These are phyloP conservation scores for Andrena flavipes DNA, from an alignment of 2,888 invertebrate genomes.

Conservation along the genomic window DNA sequence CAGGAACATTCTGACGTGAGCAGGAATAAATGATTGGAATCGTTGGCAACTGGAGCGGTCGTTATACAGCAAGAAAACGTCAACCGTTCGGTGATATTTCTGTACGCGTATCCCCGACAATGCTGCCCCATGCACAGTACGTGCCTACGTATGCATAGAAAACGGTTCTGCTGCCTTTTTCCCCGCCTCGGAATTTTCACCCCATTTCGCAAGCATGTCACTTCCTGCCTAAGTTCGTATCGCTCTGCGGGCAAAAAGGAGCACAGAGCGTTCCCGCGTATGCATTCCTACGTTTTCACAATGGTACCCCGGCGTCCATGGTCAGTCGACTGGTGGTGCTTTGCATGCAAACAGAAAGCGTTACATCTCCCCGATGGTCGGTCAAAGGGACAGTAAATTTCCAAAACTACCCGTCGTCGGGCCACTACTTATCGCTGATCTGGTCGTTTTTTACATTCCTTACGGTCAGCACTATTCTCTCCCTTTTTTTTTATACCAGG, in stretches of 20 bases:
- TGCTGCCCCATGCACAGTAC: slow-evolving; percentile 19
- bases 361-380: slow-evolving; percentile 63
- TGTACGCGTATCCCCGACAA: slow-evolving; percentile 33
- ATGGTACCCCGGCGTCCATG: slow-evolving; percentile 63
- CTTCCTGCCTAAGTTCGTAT: slow-evolving; percentile 73
- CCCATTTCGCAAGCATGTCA: slow-evolving; percentile 75
- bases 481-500: not conserved
- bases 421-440: slow-evolving; percentile 58
- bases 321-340: slow-evolving; percentile 73
- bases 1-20: not conserved
- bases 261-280: slow-evolving; percentile 49
- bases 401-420: slow-evolving; percentile 63
- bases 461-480: slow-evolving; percentile 15
- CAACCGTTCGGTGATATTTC: slow-evolving; percentile 42
- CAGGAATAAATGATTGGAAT: slow-evolving; percentile 33
- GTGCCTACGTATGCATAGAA: slow-evolving; percentile 38
- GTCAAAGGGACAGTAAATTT: slow-evolving; percentile 69
- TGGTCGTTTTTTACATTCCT: slow-evolving; percentile 42
- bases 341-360: slow-evolving; percentile 74
- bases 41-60: slow-evolving; percentile 29
- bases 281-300: slow-evolving; percentile 63
- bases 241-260: slow-evolving; percentile 65
- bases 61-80: slow-evolving; percentile 28
- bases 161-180: slow-evolving; percentile 59
- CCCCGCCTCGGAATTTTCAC: slow-evolving; percentile 71